Evolutionary conservation across 2,797 vertebrate genomes (phyloP), one percentile per base, ranked within the genome.

Genomic region (Peromyscus nudipes): DNA sequence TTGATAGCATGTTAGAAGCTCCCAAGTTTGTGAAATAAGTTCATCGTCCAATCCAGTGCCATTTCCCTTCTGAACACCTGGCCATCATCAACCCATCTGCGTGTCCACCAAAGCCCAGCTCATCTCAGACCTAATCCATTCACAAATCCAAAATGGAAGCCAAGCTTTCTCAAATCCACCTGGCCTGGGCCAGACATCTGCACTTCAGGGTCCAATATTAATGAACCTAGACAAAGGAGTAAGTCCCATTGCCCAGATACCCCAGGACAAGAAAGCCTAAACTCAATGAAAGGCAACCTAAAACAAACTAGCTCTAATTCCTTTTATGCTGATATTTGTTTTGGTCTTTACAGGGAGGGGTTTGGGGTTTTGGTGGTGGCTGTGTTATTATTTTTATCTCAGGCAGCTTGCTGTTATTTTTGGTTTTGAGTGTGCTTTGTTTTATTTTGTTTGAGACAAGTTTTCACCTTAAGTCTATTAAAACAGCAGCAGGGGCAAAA

Each of bases 261-360:
- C 69, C 89, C 46, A 57, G 69, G 90, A 55, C 57, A 60, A 92
- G 83, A 97, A 94, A 79, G 0, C 81, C 81, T 49, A 31, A 71
- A 27, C 46, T 89, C 76, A 95, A 85, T 40, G 49, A 91, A 89
- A 91, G 75, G 31, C 37, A 87, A 77, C 52, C 95, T 77, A 87
- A 81, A 84, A 95, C 69, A 96, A 96, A 97, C 83, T 34, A 75
- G 92, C 31, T 57, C 37, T 14, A 75, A 19, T 89, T 77, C 62
- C 52, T 77, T 92, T 93, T 93, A 29, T 87, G 57, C 27, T 76
- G 88, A n/a, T n/a, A 77, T 87, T 89, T 55, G 79, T 37, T 92
- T 95, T 84, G 65, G 65, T 77, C 91, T 94, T 96, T 80, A 60
- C 4, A 34, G 52, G 77, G 21, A 89, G 76, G 34, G 92, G 76